Conservation (phyloP, 2,888 invertebrate genomes). For the Selenia dentaria region DNA sequence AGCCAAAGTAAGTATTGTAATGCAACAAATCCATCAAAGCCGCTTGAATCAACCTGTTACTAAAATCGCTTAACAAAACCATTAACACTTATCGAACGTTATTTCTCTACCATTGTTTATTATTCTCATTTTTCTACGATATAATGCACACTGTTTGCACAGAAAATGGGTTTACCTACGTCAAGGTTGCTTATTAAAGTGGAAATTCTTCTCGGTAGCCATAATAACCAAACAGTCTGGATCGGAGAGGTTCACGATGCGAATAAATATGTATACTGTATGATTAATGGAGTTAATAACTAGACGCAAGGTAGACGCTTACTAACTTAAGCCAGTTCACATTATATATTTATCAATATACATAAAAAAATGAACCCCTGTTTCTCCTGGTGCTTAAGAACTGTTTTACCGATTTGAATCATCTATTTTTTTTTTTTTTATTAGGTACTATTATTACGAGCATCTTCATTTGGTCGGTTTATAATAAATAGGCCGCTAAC, state of each 20-base stretch:
- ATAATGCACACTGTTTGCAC: not conserved
- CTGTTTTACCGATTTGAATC: no score
- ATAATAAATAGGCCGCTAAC: no score
- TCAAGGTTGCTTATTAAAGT: not conserved
- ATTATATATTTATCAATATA: no score
- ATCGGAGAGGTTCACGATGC: not conserved
- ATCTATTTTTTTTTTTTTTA: no score
- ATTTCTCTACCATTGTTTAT: constrained; percentile 1
- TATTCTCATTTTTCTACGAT: not conserved
- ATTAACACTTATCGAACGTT: not conserved
- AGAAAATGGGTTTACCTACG: not conserved
- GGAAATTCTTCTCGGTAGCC: not conserved
- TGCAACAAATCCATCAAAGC: no score
- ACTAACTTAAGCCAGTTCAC: no score
- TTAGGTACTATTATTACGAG: no score
- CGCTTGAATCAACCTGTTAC: not conserved
- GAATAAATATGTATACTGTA: no score
- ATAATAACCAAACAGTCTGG: constrained; percentile 1
- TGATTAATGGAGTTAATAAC: constrained; percentile 1
- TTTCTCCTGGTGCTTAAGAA: no score
- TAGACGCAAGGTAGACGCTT: not conserved
- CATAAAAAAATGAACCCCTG: no score
- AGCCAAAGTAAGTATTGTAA: no score
- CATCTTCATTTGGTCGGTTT: no score
- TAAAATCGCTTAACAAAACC: not conserved